Base-by-base conservation (phyloP, 2,113 vertebrate genomes). In the Austrofundulus limnaeus region DNA sequence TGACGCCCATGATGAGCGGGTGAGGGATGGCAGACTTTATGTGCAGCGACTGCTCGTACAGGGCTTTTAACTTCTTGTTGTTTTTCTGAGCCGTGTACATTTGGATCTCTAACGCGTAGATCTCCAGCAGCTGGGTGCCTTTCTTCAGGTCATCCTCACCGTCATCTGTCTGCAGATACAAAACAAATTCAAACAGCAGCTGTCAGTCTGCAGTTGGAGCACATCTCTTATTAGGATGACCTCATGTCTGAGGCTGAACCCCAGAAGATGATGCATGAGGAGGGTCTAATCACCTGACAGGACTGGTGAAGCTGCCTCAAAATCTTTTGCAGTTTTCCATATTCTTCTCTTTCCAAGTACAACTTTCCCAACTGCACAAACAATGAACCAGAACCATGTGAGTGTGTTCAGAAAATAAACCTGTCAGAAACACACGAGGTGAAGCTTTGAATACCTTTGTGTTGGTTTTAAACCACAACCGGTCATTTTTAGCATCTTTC, bases 11-110 rank as follows among this genome's bases (percentile, higher is more conserved):
- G 82, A 99, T 99, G 79, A 99, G 94, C 2, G 97, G 97, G 80
- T 99, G 97, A 81, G 97, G 97, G 87, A 99, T 99, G 69, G 97
- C 97, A 78, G 97, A 99, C 85, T 99, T 99, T 90, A 99, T 99
- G 87, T 99, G 97, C 87, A 99, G 94, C 5, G 97, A 99, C 85
- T 99, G 97, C 86, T 99, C 97, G 76, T 99, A 99, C 56, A 99
- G 91, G 56, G 97, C 97, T 93, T 99, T 99, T 68, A 99, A 92
- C 82, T 99, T 99, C 91, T 99, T 99, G 93, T 99, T 99, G 92
- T 99, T 99, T 91, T 99, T 99, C 90, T 99, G 97, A 82, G 97
- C 96, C 0, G 97, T 99, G 82, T 99, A 99, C 97, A 99, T 99
- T 78, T 99, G 97, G 89, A 99, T 99, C 92, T 99, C 97, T 87